phyloP scores from a whole-genome alignment of 35 echinoderm and acorn worm species.

The Chiridota heheva region DNA sequence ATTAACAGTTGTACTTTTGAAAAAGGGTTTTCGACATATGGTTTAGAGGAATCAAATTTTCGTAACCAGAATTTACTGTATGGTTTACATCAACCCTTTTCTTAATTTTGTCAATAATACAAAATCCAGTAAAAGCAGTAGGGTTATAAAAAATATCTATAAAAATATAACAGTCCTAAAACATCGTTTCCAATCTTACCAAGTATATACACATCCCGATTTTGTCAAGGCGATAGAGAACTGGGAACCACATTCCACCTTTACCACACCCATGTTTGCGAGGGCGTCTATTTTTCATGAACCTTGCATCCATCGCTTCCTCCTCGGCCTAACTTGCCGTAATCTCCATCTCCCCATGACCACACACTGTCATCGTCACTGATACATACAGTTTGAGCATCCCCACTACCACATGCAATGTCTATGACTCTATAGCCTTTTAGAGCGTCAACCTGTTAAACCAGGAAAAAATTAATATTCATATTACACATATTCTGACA shows the following conservation, averaged over 20 bases:
- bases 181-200: slow-evolving; percentile 49
- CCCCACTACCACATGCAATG: slow-evolving; percentile 91
- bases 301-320: slow-evolving; percentile 97
- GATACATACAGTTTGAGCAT: slow-evolving; percentile 91
- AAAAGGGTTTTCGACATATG: too few relatives aligned
- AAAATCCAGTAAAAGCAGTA: too few relatives aligned
- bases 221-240: slow-evolving; percentile 92
- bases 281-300: slow-evolving; percentile 80
- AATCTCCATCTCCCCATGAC: slow-evolving; percentile 98
- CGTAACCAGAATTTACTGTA: too few relatives aligned
- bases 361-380: slow-evolving; percentile 95
- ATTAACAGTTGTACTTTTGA: too few relatives aligned
- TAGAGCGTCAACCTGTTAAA: slow-evolving; percentile 61
- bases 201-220: slow-evolving; percentile 88
- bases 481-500: not conserved
- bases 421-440: slow-evolving; percentile 88
- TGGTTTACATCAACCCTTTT: too few relatives aligned
- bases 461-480: not conserved
- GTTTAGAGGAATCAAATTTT: too few relatives aligned
- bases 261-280: slow-evolving; percentile 72
- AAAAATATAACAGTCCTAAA: not conserved
- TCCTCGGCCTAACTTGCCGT: slow-evolving; percentile 91
- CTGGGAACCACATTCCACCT: slow-evolving; percentile 98
- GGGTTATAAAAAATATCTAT: too few relatives aligned
- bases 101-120: too few relatives aligned